Evolutionary conservation across 2,888 invertebrate species (phyloP).

Genomic region (Hylaea fasciaria): DNA sequence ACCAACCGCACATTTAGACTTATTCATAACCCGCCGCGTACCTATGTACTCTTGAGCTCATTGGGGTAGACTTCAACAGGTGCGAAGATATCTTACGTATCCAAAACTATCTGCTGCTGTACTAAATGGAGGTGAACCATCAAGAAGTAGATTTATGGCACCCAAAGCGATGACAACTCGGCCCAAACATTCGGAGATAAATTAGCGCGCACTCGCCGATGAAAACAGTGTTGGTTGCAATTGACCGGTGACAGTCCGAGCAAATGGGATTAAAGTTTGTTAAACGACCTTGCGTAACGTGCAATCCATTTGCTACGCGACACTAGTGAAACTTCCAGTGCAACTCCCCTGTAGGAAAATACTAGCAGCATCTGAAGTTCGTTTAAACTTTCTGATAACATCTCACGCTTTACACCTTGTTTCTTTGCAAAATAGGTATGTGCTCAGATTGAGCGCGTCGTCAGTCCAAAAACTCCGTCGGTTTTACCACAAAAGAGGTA

Average conservation of each 20-base stretch:
- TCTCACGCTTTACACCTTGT: constrained; percentile 3
- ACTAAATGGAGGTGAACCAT: constrained; percentile 6
- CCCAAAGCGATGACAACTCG: constrained; percentile 17
- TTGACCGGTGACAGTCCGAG: constrained; percentile 68
- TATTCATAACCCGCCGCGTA: too few relatives aligned
- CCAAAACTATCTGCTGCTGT: not conserved
- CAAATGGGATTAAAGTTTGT: constrained; percentile 81
- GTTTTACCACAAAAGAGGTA: too few relatives aligned
- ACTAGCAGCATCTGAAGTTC: constrained; percentile 19
- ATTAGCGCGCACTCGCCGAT: constrained; percentile 64
- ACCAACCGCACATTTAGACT: too few relatives aligned
- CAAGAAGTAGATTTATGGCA: constrained; percentile 13
- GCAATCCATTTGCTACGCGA: constrained; percentile 75
- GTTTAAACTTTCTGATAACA: constrained; percentile 17
- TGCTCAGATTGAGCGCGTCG: not conserved
- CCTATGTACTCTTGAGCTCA: not conserved
- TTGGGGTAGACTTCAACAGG: not conserved
- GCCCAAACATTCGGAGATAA: constrained; percentile 54
- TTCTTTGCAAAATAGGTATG: not conserved
- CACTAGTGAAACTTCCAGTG: constrained; percentile 62
- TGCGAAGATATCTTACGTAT: not conserved
- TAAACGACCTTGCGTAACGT: constrained; percentile 75
- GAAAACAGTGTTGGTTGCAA: constrained; percentile 63
- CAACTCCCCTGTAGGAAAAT: constrained; percentile 30
- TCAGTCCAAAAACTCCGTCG: not conserved